These are phyloP conservation scores for Lacerta agilis DNA, from an alignment of 2,797 vertebrate genomes.

Conservation along the genomic window DNA sequence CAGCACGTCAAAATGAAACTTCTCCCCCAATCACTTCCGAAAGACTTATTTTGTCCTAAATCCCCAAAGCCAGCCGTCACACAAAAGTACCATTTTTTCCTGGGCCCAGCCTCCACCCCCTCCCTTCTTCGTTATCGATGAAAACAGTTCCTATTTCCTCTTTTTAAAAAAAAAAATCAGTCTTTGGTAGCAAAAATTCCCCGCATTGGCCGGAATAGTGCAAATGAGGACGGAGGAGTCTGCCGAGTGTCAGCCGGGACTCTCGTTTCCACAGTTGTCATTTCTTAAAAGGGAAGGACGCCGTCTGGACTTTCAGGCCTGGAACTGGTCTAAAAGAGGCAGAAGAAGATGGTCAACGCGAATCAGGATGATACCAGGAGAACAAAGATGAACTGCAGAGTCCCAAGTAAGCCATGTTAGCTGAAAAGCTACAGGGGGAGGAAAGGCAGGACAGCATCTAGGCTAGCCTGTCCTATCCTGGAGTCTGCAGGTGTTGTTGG, in stretches of 20 bases:
- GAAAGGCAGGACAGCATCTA: no score
- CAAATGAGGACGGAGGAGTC: constrained; percentile 67
- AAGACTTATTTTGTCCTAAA: neutral
- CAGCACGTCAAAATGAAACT: neutral
- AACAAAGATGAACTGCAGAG: neutral
- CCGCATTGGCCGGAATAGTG: constrained; percentile 68
- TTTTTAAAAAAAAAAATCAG: constrained; percentile 42
- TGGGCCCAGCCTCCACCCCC: neutral
- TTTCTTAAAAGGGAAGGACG: constrained; percentile 81
- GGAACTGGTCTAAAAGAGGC: constrained; percentile 72
- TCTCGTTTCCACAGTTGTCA: constrained; percentile 67
- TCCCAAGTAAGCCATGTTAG: neutral
- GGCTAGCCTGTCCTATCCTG: no score
- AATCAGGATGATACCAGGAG: neutral
- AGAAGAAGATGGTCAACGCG: neutral
- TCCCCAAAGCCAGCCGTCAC: neutral
- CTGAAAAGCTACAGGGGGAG: neutral
- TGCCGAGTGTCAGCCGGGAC: constrained; percentile 10
- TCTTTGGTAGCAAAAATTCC: constrained; percentile 41
- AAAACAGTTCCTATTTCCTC: constrained; percentile 57
- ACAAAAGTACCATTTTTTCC: neutral
- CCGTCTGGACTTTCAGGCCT: constrained; percentile 81
- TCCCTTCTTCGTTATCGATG: constrained; percentile 33
- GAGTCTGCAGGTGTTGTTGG: no score
- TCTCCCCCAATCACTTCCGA: rapidly evolving